phyloP scores from a whole-genome alignment of 2,888 invertebrate genomes.

The Pterobdella sp. region DNA sequence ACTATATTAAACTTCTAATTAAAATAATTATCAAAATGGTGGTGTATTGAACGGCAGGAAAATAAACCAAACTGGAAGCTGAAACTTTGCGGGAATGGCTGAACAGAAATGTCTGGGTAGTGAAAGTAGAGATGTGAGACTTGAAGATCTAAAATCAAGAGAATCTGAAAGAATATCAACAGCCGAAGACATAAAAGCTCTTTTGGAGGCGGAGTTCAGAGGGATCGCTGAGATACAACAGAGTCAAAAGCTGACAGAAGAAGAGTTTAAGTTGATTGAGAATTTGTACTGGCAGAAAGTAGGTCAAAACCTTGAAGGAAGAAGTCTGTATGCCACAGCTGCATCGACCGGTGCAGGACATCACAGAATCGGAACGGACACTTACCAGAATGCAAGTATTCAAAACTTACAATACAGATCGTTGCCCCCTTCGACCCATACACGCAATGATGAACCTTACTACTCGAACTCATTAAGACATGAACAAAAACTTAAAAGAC shows the following conservation, averaged over 20 bases:
- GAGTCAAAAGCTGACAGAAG: conserved; percentile 25
- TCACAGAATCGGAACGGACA: background rate
- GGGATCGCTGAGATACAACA: conserved; percentile 27
- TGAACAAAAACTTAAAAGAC: conserved; percentile 30
- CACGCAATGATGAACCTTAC: conserved; percentile 15
- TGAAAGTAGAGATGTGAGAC: conserved; percentile 13
- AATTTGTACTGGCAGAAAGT: conserved; percentile 19
- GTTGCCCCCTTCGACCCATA: background rate
- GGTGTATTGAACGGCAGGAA: no score
- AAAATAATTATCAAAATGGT: no score
- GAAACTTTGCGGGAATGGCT: background rate
- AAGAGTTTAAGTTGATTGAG: conserved; percentile 28
- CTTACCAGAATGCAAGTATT: background rate
- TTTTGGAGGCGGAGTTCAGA: conserved; percentile 29
- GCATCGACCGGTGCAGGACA: background rate
- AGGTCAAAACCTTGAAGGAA: conserved; percentile 9
- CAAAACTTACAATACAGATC: background rate
- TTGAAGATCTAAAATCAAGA: conserved; percentile 28
- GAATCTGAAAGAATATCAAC: conserved; percentile 29
- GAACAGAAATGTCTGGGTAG: conserved; percentile 8
- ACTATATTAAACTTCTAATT: no score
- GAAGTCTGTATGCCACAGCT: background rate
- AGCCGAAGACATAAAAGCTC: conserved; percentile 27
- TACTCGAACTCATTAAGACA: conserved; percentile 20
- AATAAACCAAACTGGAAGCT: background rate